phyloP scores from a whole-genome alignment of 2,113 vertebrate genomes.

The Thymallus thymallus region DNA sequence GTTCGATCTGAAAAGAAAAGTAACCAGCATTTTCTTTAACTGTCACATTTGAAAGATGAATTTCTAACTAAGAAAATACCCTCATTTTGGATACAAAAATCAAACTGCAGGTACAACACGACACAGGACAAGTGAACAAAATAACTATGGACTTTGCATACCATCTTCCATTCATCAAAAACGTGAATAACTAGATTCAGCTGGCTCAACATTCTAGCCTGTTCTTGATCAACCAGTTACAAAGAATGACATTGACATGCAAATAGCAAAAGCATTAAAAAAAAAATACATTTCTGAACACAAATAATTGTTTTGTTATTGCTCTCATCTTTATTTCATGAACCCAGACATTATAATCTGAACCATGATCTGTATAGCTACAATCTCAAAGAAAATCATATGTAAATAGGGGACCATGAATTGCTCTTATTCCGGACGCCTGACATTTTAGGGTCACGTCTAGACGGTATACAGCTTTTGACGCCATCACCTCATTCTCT shows the following conservation, averaged over 20 bases:
- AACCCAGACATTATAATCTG: neutral
- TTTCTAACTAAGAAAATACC: neutral
- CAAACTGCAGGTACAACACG: neutral
- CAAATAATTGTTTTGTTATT: neutral
- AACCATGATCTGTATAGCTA: neutral
- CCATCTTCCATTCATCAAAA: neutral
- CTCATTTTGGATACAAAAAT: neutral
- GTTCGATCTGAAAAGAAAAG: conserved; percentile 76
- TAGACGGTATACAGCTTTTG: neutral
- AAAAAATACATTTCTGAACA: neutral
- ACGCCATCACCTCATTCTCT: conserved; percentile 22
- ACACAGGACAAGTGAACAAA: too few relatives aligned
- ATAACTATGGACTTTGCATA: too few relatives aligned
- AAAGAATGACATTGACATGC: neutral
- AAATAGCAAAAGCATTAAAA: neutral
- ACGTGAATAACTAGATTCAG: conserved; percentile 24
- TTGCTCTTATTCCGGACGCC: too few relatives aligned
- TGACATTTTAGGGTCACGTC: too few relatives aligned
- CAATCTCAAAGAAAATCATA: too few relatives aligned
- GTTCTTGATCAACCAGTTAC: conserved; percentile 34
- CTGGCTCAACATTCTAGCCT: conserved; percentile 7
- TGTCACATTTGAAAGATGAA: neutral
- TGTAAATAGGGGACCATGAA: too few relatives aligned
- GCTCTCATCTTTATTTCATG: neutral
- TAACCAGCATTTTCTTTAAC: neutral